These are phyloP conservation scores for Gryon sp. DNA, from an alignment of 1,140 invertebrate species.

Conservation along the genomic window DNA sequence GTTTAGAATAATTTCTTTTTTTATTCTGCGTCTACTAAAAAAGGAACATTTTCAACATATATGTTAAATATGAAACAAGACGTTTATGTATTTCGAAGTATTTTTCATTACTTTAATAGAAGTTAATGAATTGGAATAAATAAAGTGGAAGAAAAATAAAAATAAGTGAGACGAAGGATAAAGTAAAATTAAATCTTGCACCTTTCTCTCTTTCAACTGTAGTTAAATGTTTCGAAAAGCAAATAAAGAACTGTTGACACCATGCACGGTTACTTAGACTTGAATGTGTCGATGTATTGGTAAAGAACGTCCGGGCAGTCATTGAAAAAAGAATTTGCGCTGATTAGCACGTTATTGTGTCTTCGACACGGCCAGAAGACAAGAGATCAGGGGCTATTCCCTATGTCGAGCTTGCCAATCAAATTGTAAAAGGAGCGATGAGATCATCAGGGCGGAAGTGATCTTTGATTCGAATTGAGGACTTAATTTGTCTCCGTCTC, in stretches of 20 bases:
- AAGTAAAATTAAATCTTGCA: slow-evolving; percentile 29
- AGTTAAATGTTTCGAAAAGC: slow-evolving; percentile 49
- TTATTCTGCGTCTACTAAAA: too few species aligned
- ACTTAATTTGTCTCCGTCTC: slow-evolving; percentile 73
- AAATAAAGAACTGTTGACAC: slow-evolving; percentile 41
- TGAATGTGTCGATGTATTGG: slow-evolving; percentile 28
- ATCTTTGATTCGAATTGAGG: slow-evolving; percentile 77
- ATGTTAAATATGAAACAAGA: too few species aligned
- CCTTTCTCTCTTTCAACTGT: slow-evolving; percentile 5
- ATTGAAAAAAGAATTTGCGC: slow-evolving; percentile 62
- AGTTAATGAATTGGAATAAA: too few species aligned
- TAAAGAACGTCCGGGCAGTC: slow-evolving; percentile 52
- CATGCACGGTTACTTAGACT: slow-evolving; percentile 17
- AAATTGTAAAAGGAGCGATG: slow-evolving; percentile 71
- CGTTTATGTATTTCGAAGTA: too few species aligned
- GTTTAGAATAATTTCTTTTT: too few species aligned
- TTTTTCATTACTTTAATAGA: too few species aligned
- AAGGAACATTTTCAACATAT: too few species aligned
- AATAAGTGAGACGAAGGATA: slow-evolving; percentile 9
- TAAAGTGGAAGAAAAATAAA: slow-evolving; percentile 4
- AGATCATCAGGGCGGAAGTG: slow-evolving; percentile 76
- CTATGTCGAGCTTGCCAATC: slow-evolving; percentile 51
- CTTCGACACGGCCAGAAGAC: slow-evolving; percentile 50
- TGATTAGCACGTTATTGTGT: slow-evolving; percentile 63
- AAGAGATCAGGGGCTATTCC: slow-evolving; percentile 51